These are phyloP conservation scores for Chionoecetes opilio DNA, from an alignment of 1,140 invertebrate genomes.

Conservation along the genomic window DNA sequence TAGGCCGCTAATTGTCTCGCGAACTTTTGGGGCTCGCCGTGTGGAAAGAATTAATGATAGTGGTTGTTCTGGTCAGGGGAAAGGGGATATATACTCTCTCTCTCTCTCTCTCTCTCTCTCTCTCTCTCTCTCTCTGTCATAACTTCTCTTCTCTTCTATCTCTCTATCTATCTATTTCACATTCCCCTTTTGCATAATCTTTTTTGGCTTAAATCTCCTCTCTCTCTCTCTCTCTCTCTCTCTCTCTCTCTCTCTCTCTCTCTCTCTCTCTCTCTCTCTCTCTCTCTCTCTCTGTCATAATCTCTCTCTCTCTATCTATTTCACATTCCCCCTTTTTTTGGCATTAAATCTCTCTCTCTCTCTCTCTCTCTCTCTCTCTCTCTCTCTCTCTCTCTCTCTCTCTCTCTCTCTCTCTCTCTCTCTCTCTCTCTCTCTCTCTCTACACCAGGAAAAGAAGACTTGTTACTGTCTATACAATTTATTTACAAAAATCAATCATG, in stretches of 20 bases:
- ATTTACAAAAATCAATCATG: slow-evolving; percentile 28
- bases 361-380: slow-evolving; percentile 64
- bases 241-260: slow-evolving; percentile 13
- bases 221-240: background rate
- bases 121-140: too few relatives aligned
- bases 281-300: background rate
- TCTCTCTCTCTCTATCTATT: background rate
- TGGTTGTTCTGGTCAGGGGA: background rate
- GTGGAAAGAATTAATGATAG: background rate
- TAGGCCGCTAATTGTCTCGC: background rate
- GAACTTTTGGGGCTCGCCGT: background rate
- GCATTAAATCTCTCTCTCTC: slow-evolving; percentile 29
- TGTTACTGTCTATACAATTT: slow-evolving; percentile 31
- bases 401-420: slow-evolving; percentile 52
- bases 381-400: slow-evolving; percentile 42
- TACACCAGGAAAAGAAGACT: background rate
- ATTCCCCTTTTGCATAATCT: too few relatives aligned
- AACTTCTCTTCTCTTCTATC: background rate
- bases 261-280: slow-evolving; percentile 1
- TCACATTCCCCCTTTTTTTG: background rate
- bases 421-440: slow-evolving; percentile 58
- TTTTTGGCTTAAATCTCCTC: too few relatives aligned
- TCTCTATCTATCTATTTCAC: background rate
- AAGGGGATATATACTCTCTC: too few relatives aligned
- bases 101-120: too few relatives aligned